Conservation (phyloP, 2,888 invertebrate genomes). For the Antheraea assamensis region DNA sequence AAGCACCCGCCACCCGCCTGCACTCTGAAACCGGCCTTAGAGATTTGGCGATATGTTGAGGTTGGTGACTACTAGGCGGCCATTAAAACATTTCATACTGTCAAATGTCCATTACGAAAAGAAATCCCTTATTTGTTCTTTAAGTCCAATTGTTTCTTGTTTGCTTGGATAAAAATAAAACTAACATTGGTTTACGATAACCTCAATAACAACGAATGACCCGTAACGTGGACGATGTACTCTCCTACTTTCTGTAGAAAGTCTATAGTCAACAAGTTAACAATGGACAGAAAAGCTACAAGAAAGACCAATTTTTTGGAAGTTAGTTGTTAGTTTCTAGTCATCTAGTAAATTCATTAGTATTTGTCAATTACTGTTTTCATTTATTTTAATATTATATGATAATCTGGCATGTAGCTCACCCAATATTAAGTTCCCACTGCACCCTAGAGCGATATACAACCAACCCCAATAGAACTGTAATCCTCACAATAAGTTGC, state of each 20-base stretch:
- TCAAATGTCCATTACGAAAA: not conserved
- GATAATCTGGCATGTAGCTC: not conserved
- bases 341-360: not conserved
- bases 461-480: too few relatives aligned
- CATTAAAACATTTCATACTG: too few relatives aligned
- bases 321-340: not conserved
- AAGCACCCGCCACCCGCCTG: too few relatives aligned
- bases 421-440: too few relatives aligned
- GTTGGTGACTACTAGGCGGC: too few relatives aligned
- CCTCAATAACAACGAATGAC: slow-evolving; percentile 2
- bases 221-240: not conserved
- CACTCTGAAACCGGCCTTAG: too few relatives aligned
- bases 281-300: not conserved
- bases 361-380: not conserved
- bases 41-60: too few relatives aligned
- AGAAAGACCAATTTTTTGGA: not conserved
- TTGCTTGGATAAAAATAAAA: not conserved
- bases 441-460: too few relatives aligned
- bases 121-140: not conserved
- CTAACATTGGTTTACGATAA: slow-evolving; percentile 2
- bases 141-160: not conserved
- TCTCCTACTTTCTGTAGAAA: slow-evolving; percentile 1
- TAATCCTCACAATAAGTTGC: too few relatives aligned
- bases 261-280: slow-evolving; percentile 1
- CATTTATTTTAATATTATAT: not conserved